Evolutionary conservation across 2,888 invertebrate genomes (phyloP).

Genomic region (Euspilapteryx auroguttella): DNA sequence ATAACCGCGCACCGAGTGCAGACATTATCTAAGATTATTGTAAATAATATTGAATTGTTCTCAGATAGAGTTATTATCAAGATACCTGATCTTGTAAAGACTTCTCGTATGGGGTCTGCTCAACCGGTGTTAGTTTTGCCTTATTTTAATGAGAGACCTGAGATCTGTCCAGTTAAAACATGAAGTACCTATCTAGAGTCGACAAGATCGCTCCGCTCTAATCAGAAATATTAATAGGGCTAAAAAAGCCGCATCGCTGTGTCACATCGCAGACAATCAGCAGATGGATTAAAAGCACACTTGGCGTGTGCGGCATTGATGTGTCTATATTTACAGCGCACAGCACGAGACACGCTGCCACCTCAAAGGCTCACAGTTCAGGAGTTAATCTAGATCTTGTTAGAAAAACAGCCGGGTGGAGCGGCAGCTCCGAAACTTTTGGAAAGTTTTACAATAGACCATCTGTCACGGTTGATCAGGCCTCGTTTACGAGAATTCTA

Average conservation of each 20-base stretch:
- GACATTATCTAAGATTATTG: background rate
- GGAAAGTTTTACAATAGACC: constrained; percentile 7
- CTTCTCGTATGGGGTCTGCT: background rate
- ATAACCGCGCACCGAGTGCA: background rate
- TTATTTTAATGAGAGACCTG: background rate
- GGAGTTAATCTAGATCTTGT: constrained; percentile 7
- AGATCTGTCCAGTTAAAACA: background rate
- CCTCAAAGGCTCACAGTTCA: constrained; percentile 7
- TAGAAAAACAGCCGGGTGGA: constrained; percentile 8
- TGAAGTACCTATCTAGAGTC: background rate
- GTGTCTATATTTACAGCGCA: constrained; percentile 8
- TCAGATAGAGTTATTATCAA: background rate
- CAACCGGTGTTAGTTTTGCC: background rate
- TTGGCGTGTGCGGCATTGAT: constrained; percentile 5
- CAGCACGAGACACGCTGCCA: constrained; percentile 10
- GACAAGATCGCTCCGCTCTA: background rate
- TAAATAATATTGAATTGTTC: background rate
- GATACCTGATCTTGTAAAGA: background rate
- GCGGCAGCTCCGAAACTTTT: constrained; percentile 6
- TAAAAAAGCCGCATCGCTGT: constrained; percentile 5
- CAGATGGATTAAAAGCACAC: constrained; percentile 7
- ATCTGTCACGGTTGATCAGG: background rate
- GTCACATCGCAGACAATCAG: constrained; percentile 8
- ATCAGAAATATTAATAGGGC: constrained; percentile 5
- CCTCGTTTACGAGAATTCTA: too few relatives aligned